phyloP scores from a whole-genome alignment of 2,797 vertebrate genomes.

The Trichosurus vulpecula region DNA sequence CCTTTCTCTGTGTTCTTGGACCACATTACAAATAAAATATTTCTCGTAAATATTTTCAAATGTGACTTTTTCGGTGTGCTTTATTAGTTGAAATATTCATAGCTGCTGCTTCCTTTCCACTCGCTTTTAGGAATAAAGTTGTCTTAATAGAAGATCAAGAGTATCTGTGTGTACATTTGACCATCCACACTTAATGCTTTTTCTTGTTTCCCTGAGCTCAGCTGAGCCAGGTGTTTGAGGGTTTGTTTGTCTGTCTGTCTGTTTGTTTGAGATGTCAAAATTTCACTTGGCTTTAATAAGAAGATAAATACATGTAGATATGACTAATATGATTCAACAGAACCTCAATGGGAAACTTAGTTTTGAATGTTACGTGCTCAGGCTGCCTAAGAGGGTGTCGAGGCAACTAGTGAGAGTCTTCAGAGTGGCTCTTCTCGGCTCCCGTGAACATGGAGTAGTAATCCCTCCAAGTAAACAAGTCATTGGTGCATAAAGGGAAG shows the following conservation, averaged over 20 bases:
- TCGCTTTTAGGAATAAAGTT: neutral
- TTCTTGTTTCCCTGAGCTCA: slow-evolving; percentile 43
- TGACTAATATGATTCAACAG: neutral
- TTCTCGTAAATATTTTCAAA: slow-evolving; percentile 76
- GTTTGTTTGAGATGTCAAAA: neutral
- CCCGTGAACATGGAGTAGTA: neutral
- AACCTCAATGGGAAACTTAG: neutral
- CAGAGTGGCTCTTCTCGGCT: neutral
- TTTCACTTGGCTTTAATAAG: neutral
- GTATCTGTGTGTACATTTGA: neutral
- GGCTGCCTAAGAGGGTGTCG: fast-evolving
- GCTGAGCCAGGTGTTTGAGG: neutral
- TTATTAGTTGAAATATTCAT: slow-evolving; percentile 64
- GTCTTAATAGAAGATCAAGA: neutral
- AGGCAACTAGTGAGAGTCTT: neutral
- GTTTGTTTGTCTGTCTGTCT: neutral
- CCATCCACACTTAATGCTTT: slow-evolving; percentile 44
- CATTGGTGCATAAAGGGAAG: neutral
- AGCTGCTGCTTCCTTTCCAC: slow-evolving; percentile 37
- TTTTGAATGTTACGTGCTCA: neutral
- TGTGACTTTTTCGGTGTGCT: slow-evolving; percentile 66
- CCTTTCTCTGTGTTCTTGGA: slow-evolving; percentile 83
- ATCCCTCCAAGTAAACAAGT: neutral
- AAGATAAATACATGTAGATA: neutral
- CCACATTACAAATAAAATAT: slow-evolving; percentile 80